Percentiles rank a stretch among this genome's conserved stretches.
phyloP scores from a whole-genome alignment of 2,888 invertebrate genomes.

The Amblyjoppa proteus region DNA sequence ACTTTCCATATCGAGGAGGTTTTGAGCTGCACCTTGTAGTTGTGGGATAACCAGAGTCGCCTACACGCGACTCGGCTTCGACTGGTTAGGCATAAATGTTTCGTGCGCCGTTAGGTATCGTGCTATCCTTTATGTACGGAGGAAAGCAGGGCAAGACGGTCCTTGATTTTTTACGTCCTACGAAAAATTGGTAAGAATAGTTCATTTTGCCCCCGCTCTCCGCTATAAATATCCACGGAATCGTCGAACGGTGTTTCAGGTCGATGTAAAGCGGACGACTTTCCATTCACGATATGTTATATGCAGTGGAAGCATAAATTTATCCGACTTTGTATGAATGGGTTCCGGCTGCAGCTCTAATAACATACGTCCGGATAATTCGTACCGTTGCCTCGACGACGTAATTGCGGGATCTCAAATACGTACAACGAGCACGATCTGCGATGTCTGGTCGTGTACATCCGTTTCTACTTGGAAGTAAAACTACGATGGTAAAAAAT shows the following conservation, averaged over 20 bases:
- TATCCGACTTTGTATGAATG: constrained; percentile 40
- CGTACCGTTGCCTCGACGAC: background rate
- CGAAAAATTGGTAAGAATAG: background rate
- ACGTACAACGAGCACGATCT: constrained; percentile 13
- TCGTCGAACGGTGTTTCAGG: constrained; percentile 21
- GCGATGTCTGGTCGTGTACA: background rate
- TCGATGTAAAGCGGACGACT: background rate
- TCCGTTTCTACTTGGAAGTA: background rate
- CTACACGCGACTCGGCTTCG: constrained; percentile 76
- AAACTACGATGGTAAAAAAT: background rate
- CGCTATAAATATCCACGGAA: background rate
- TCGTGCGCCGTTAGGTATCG: constrained; percentile 57
- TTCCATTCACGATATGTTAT: constrained; percentile 37
- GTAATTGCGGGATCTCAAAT: constrained; percentile 21
- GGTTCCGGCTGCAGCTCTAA: constrained; percentile 5
- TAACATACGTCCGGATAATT: constrained; percentile 35
- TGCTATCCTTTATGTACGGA: background rate
- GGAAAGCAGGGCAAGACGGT: background rate
- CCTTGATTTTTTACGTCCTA: background rate
- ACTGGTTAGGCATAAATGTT: constrained; percentile 75
- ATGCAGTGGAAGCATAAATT: constrained; percentile 30
- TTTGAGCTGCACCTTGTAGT: constrained; percentile 77
- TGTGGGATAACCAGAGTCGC: constrained; percentile 80
- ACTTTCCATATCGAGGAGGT: constrained; percentile 81
- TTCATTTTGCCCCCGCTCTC: background rate